Percentiles rank a stretch among this genome's conserved stretches.
phyloP scores from a whole-genome alignment of 2,888 invertebrate species.

The Gonocerus acuteangulatus region DNA sequence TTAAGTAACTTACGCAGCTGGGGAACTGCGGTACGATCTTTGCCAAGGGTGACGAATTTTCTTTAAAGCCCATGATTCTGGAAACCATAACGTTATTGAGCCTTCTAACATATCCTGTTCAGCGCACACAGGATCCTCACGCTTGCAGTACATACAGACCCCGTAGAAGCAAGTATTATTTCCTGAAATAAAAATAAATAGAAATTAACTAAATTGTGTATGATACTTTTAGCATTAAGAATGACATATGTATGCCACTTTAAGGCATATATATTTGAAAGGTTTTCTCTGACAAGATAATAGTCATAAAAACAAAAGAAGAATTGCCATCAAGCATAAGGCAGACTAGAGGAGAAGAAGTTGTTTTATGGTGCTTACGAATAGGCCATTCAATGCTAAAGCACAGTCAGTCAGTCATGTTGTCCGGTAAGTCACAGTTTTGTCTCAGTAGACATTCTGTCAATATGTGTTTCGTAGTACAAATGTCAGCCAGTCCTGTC shows the following conservation, averaged over 20 bases:
- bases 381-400: too few species aligned
- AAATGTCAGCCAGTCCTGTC: too few species aligned
- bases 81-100: slow-evolving; percentile 73
- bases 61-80: slow-evolving; percentile 53
- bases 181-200: slow-evolving; percentile 45
- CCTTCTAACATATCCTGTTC: slow-evolving; percentile 71
- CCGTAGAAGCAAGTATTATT: slow-evolving; percentile 75
- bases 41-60: slow-evolving; percentile 80
- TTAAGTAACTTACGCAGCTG: slow-evolving; percentile 49
- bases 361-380: too few species aligned
- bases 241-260: too few species aligned
- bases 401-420: too few species aligned
- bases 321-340: too few species aligned
- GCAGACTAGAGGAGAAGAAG: too few species aligned
- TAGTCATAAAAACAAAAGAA: background rate
- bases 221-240: too few species aligned
- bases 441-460: too few species aligned
- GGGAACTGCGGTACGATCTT: slow-evolving; percentile 68
- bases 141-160: slow-evolving; percentile 79
- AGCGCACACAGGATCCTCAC: slow-evolving; percentile 75
- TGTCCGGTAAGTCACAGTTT: too few species aligned
- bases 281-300: background rate
- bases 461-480: too few species aligned
- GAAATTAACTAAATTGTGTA: background rate
- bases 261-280: too few species aligned